Evolutionary conservation across 2,888 invertebrate species (phyloP), one percentile per base, ranked within the genome.

Genomic region (Caenorhabditis japonica): DNA sequence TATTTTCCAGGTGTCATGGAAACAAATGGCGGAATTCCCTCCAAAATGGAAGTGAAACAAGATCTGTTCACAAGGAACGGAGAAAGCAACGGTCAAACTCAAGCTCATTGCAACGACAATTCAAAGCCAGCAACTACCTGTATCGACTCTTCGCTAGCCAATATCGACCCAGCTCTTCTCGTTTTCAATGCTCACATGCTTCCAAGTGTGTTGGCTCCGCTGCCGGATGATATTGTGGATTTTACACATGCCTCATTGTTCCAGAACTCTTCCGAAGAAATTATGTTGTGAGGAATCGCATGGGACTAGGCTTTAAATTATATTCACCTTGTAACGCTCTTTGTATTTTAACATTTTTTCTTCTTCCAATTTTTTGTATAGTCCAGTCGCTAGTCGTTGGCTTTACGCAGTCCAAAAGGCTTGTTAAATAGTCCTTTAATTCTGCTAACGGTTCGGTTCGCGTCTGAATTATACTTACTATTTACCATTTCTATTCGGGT

Each of bases 1-100:
- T 39, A 30, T 39, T 49, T 56, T 61, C n/a, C 49, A 70, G 70
- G 70, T 55, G 73, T 73, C 25, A 66, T 73, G 21, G 66, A 66
- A 56, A 43, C 49, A n/a, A 66, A 73, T 19, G 58, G 44, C 3
- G 52, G 12, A 1, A 4, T 47, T 4, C 2, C n/a, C 8, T 25
- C 56, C n/a, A 66, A 66, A 7, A 19, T 27, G 0, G 66, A 66
- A 36, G 34, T 41, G 25, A 66, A 66, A 25, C 39, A 19, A 17
- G 56, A 56, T 21, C 52, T 49, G 1, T 39, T 25, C 13, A 12
- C 49, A 33, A 41, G 12, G 34, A 46, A 46, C 12, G 33, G 33
- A 13, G 46, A 53, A 4, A 36, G 17, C 4, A 56, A 51, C 36
- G 25, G 53, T 3, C 41, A 15, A 1, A 33, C 33, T 5, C 30